Conservation (phyloP, 2,888 invertebrate species). For the Linyphia triangularis region DNA sequence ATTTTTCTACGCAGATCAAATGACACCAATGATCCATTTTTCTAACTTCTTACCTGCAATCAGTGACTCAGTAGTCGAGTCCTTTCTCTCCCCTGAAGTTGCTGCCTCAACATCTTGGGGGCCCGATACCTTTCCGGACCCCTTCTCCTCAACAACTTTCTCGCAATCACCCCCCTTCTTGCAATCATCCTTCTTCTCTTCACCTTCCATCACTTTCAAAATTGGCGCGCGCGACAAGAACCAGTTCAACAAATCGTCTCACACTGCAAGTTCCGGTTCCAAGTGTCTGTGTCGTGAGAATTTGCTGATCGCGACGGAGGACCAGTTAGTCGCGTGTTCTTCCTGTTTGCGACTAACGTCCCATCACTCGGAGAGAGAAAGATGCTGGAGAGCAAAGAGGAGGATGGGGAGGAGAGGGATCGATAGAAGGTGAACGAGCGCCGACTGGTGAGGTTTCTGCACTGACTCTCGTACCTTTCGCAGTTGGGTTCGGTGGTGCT, state of each 20-base stretch:
- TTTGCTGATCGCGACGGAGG: no score
- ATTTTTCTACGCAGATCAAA: no score
- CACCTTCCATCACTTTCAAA: conserved; percentile 44
- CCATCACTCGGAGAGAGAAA: conserved; percentile 30
- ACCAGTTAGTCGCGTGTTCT: neutral
- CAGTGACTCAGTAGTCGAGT: conserved; percentile 44
- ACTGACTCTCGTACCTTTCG: neutral
- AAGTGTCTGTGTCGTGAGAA: neutral
- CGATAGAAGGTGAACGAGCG: conserved; percentile 31
- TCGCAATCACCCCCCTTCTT: conserved; percentile 34
- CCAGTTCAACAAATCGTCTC: conserved; percentile 6
- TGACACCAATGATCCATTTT: no score
- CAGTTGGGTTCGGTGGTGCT: neutral
- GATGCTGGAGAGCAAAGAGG: conserved; percentile 35
- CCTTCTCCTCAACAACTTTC: conserved; percentile 12
- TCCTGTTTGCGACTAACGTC: conserved; percentile 52
- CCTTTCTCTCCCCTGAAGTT: conserved; percentile 17
- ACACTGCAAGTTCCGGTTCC: neutral
- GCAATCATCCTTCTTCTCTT: neutral
- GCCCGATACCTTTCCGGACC: neutral
- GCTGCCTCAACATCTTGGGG: neutral
- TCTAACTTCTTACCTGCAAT: conserved; percentile 40
- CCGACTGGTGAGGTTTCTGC: conserved; percentile 40
- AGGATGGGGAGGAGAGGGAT: conserved; percentile 3
- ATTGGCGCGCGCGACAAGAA: conserved; percentile 17